Evolutionary conservation across 2,888 invertebrate species (phyloP).

Genomic region (Ecliptopera silaceata): DNA sequence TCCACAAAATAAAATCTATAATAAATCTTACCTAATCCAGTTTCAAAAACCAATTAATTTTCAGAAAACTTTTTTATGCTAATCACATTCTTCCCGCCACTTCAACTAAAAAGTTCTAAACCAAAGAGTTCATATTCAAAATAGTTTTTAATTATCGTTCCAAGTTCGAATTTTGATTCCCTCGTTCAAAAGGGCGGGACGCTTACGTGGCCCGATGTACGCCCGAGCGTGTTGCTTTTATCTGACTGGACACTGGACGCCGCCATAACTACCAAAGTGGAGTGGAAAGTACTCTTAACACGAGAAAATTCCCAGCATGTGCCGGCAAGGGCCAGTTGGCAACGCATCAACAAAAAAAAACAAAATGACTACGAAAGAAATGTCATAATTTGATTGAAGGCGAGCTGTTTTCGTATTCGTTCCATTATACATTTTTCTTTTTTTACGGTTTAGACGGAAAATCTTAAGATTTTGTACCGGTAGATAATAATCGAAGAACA

Average conservation of each 20-base stretch:
- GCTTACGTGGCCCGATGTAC: slow-evolving; percentile 57
- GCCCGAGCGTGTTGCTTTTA: slow-evolving; percentile 65
- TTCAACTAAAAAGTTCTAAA: slow-evolving; percentile 1
- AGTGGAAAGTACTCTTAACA: slow-evolving; percentile 51
- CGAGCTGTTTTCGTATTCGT: slow-evolving; percentile 4
- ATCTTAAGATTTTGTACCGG: background rate
- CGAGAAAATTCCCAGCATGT: slow-evolving; percentile 43
- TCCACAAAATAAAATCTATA: no score
- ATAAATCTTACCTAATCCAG: background rate
- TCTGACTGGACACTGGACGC: slow-evolving; percentile 68
- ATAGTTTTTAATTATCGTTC: slow-evolving; percentile 20
- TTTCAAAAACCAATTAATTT: background rate
- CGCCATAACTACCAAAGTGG: slow-evolving; percentile 59
- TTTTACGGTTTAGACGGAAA: background rate
- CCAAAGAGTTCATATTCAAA: slow-evolving; percentile 19
- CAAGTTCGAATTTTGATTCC: slow-evolving; percentile 28
- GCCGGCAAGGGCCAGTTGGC: slow-evolving; percentile 28
- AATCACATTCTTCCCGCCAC: slow-evolving; percentile 18
- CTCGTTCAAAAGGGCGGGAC: slow-evolving; percentile 49
- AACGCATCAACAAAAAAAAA: slow-evolving; percentile 35
- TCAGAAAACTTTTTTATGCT: background rate
- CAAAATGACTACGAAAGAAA: slow-evolving; percentile 6
- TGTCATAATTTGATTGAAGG: slow-evolving; percentile 9
- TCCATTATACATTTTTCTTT: background rate
- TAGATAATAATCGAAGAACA: slow-evolving; percentile 46